Evolutionary conservation across 1,140 invertebrate species (phyloP).

Genomic region (Penaeus indicus): DNA sequence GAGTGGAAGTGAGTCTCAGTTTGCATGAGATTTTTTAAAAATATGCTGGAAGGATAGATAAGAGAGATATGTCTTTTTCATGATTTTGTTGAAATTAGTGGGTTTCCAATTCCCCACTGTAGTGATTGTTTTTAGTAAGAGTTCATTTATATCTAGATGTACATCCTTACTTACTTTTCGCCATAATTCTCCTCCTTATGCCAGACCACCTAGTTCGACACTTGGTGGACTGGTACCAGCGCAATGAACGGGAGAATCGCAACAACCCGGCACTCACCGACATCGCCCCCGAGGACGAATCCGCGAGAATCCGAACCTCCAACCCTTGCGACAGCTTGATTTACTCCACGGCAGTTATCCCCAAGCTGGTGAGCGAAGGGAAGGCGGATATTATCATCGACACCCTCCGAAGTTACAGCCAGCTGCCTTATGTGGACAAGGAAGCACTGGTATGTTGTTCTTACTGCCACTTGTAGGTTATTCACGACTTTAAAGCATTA

Average conservation of each 20-base stretch:
- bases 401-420: constrained; percentile 48
- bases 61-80: neutral
- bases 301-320: neutral
- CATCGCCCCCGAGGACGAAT: too few relatives aligned
- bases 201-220: constrained; percentile 1
- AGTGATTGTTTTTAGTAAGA: too few relatives aligned
- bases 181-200: neutral
- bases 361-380: constrained; percentile 56
- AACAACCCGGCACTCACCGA: neutral
- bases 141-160: neutral
- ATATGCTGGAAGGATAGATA: neutral
- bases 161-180: neutral
- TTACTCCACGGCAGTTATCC: constrained; percentile 38
- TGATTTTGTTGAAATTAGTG: too few relatives aligned
- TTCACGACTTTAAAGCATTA: neutral
- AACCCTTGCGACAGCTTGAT: constrained; percentile 1
- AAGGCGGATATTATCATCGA: constrained; percentile 50
- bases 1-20: constrained; percentile 1
- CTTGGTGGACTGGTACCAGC: constrained; percentile 21
- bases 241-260: constrained; percentile 11
- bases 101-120: too few relatives aligned
- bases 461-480: neutral
- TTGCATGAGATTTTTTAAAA: neutral
- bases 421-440: constrained; percentile 52
- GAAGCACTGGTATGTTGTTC: constrained; percentile 43